Base-by-base conservation (phyloP, 1,140 invertebrate species). In the Dinoponera quadriceps region DNA sequence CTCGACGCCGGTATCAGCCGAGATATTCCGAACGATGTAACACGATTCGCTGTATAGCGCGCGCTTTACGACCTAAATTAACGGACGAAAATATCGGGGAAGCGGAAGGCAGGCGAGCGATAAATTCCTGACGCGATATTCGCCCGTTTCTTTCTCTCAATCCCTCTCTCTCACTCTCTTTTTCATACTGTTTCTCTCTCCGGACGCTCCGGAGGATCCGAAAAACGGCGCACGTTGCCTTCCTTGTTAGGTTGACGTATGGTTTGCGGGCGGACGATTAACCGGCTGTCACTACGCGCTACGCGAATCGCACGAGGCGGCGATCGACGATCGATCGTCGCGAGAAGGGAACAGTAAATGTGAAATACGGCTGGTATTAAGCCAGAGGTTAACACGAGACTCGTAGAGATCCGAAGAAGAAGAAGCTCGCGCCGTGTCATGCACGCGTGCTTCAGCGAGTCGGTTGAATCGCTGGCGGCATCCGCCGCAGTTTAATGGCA, bases 291-390 rank as follows among this genome's bases (percentile, higher is more conserved):
- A 71, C 38, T 25, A 7, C 29, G 51, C 54, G n/a, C 25, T 63
- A 63, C 59, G 59, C 18, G 25, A 48, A 69, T 75, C 48, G 25
- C 38, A 9, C 7, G 9, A n/a, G n/a, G 25, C 2, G 22, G 55
- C 66, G 33, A 86, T 86, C 62, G 54, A 86, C 83, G 69, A 62
- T 33, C 55, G 33, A 86, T 71, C 33, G 74, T 60, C 59, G 7
- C 68, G 57, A n/a, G n/a, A 72, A n/a, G 48, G 3, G 13, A 33
- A 51, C 66, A 62, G 59, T 74, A 80, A 84, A 87, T 22, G 68
- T 89, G 81, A 90, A 85, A 88, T 86, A 86, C 87, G 84, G 88
- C 86, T 82, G 71, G 63, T 75, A 88, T 89, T 82, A 87, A 82
- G 68, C 75, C 78, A 88, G 84, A 88, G 83, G 66, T 89, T 88